Evolutionary conservation across 92 coral and sea anemone species (phyloP), one percentile per base, ranked within the genome.

Genomic region (Pocillopora meandrina): DNA sequence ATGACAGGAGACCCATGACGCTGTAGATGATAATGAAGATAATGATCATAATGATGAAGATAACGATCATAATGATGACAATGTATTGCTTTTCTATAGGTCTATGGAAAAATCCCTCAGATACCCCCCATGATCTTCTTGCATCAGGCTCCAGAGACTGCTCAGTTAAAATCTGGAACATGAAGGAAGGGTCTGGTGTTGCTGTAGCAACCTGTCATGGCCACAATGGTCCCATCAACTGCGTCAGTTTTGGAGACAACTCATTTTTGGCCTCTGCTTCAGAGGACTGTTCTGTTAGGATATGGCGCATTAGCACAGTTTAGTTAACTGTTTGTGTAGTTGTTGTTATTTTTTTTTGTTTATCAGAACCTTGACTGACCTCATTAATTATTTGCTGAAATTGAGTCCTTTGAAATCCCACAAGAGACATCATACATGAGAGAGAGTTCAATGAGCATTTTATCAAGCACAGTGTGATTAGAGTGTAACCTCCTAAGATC

Each of bases 111-210:
- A 79, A 76, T 10, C 75, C 82, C 42, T 59, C 73, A 59, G 93
- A 94, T 62, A 72, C 74, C 8, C 87, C 85, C 8, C 93, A 94
- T 87, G 97, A 95, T 65, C 77, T 95, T 5, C 71, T 95, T 23
- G 83, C 92, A 35, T 94, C 98, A 36, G 98, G 95, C 20, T 92
- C 98, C 9, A 88, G 79, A 20, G 98, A 95, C 82, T 79, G 80
- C 47, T 75, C 94, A 55, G 90, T 96, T n/a, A 81, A 90, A 76
- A 74, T 96, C 1, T 96, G 98, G 98, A 76, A 89, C 80, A 78
- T 96, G 84, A 76, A 70, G 60, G 71, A 82, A 35, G 36, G 70
- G 2, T 9, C 17, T n/a, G 16, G 10, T 8, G 18, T 79, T 18
- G 63, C 72, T 20, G 36, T 36, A 2, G 16, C 71, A 20, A 89